A percentile compares a stretch with the other conserved stretches of the same genome.
Evolutionary conservation across 2,888 invertebrate genomes (phyloP).

Genomic region (Elmis aenea): DNA sequence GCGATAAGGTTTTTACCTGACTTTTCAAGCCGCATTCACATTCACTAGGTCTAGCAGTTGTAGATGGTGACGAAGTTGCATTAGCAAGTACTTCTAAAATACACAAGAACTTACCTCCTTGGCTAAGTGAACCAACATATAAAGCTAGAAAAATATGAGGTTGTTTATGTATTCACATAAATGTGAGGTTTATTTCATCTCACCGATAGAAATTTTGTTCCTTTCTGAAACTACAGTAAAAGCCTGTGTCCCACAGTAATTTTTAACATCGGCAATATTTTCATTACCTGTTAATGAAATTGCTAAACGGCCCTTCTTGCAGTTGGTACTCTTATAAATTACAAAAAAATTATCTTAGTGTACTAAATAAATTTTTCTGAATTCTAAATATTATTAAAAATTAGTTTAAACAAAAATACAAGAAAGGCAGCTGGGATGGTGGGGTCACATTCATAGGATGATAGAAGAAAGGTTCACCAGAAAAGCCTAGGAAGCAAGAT

Average conservation of each 20-base stretch:
- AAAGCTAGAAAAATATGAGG: slow-evolving; percentile 48
- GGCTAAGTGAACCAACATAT: slow-evolving; percentile 33
- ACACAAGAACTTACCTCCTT: slow-evolving; percentile 53
- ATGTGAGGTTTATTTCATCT: not conserved
- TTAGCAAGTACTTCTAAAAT: slow-evolving; percentile 33
- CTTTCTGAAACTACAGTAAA: slow-evolving; percentile 31
- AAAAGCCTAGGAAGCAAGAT: too few relatives aligned
- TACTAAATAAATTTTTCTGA: too few relatives aligned
- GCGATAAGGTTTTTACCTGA: slow-evolving; percentile 52
- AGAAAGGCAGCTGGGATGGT: too few relatives aligned
- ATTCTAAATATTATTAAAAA: too few relatives aligned
- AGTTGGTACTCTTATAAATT: slow-evolving; percentile 46
- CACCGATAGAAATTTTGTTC: slow-evolving; percentile 37
- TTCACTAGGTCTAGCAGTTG: slow-evolving; percentile 25
- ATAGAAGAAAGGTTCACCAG: too few relatives aligned
- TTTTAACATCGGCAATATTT: slow-evolving; percentile 44
- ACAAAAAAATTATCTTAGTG: too few relatives aligned
- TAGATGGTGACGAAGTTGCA: slow-evolving; percentile 14
- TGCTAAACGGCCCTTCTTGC: slow-evolving; percentile 48
- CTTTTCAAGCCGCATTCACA: slow-evolving; percentile 58
- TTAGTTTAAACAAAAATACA: too few relatives aligned
- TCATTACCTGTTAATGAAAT: slow-evolving; percentile 51
- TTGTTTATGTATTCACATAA: too few relatives aligned
- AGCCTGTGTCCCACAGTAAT: slow-evolving; percentile 53
- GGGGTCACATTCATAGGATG: too few relatives aligned